Conservation (phyloP, 2,113 vertebrate species). For the Henicopernis longicauda region DNA sequence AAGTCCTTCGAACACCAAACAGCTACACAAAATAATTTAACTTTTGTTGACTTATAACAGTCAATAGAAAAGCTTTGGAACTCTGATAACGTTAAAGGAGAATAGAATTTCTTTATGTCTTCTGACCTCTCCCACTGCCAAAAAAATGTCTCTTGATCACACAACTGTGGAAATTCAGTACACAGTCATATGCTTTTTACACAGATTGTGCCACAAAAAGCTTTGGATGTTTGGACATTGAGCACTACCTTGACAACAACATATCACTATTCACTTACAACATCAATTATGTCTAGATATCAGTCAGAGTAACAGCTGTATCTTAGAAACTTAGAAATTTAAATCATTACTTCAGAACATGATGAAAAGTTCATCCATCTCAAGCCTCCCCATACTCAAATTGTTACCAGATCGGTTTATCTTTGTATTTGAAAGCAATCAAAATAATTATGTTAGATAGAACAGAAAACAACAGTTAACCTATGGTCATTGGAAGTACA, state of each 20-base stretch:
- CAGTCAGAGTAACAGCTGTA: neutral
- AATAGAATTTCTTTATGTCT: neutral
- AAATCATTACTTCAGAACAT: neutral
- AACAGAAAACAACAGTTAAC: neutral
- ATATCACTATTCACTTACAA: neutral
- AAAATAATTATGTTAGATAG: neutral
- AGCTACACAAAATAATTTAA: neutral
- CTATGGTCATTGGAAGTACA: neutral
- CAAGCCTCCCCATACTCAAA: neutral
- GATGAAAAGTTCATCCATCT: neutral
- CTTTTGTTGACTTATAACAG: neutral
- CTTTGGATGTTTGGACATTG: neutral
- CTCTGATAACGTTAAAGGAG: neutral
- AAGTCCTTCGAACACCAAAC: neutral
- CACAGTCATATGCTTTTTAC: neutral
- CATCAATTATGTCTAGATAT: neutral
- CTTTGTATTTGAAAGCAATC: constrained; percentile 8
- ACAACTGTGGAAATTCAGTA: neutral
- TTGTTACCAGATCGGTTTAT: neutral
- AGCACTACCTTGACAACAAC: neutral
- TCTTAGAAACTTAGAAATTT: neutral
- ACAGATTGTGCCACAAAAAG: neutral
- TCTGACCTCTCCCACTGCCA: neutral
- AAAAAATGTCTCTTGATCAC: neutral
- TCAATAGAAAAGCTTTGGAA: neutral